A percentile compares a stretch with the other conserved stretches of the same genome.
Conservation (phyloP, 2,113 vertebrate genomes). For the Chloroceryle aenea region DNA sequence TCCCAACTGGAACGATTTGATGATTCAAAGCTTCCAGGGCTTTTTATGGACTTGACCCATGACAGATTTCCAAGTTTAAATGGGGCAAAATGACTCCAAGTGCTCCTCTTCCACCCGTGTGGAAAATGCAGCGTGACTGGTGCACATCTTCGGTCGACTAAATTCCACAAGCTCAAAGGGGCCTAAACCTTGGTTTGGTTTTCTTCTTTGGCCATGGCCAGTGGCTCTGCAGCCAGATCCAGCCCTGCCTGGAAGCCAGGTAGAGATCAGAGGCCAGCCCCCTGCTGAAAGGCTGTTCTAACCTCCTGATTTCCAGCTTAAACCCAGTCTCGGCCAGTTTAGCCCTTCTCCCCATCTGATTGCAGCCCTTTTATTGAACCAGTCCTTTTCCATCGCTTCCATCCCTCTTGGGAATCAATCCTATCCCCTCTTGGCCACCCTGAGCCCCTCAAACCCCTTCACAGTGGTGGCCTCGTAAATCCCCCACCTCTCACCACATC, state of each 20-base stretch:
- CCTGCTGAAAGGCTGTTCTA: background rate
- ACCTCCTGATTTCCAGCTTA: background rate
- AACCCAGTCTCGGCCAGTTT: background rate
- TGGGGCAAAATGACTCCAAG: background rate
- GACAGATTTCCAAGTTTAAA: background rate
- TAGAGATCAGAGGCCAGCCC: background rate
- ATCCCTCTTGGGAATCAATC: background rate
- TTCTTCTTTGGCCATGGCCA: background rate
- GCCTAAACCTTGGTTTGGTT: background rate
- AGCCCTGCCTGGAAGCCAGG: background rate
- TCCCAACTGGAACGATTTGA: too few species aligned
- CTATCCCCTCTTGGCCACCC: fast-evolving
- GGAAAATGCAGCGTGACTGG: too few species aligned
- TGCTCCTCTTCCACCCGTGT: background rate
- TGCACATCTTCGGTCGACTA: background rate
- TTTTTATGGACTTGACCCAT: background rate
- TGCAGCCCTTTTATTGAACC: background rate
- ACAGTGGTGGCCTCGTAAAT: background rate
- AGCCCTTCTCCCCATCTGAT: background rate
- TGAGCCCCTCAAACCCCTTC: background rate
- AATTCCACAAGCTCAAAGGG: background rate
- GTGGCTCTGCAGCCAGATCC: fast-evolving
- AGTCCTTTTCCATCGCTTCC: background rate
- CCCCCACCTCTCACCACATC: background rate
- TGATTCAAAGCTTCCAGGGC: background rate